phyloP scores from a whole-genome alignment of 1,140 invertebrate species.

The Rhyacophila brunnea region DNA sequence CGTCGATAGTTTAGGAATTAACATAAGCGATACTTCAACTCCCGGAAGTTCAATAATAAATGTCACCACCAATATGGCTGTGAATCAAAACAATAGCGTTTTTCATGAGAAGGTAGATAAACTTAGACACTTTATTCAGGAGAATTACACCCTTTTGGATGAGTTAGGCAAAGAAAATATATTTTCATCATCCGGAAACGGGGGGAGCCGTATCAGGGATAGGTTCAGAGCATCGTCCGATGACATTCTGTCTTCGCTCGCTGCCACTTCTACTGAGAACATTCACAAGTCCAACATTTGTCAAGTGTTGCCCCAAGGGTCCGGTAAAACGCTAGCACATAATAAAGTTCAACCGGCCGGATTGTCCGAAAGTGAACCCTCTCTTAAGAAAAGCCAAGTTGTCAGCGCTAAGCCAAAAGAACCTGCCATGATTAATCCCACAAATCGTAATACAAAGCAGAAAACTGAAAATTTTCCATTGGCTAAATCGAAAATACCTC shows the following conservation, averaged over 20 bases:
- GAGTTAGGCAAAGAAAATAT: constrained; percentile 26
- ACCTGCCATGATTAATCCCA: too few relatives aligned
- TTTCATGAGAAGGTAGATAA: constrained; percentile 42
- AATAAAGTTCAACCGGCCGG: too few relatives aligned
- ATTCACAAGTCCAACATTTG: background rate
- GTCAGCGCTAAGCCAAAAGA: too few relatives aligned
- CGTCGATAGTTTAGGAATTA: constrained; percentile 51
- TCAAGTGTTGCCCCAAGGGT: too few relatives aligned
- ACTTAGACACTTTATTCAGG: constrained; percentile 40
- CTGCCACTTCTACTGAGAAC: background rate
- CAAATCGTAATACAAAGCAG: too few relatives aligned
- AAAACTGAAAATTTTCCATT: too few relatives aligned
- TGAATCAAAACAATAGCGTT: constrained; percentile 37
- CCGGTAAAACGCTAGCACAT: too few relatives aligned
- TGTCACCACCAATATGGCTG: constrained; percentile 40
- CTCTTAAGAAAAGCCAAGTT: too few relatives aligned
- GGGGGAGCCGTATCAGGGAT: too few relatives aligned
- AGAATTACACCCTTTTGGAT: constrained; percentile 40
- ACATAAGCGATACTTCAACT: constrained; percentile 54
- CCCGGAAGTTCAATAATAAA: constrained; percentile 54
- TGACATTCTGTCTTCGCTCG: too few relatives aligned
- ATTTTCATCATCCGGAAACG: constrained; percentile 5
- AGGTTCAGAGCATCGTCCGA: background rate
- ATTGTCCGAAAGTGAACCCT: too few relatives aligned
- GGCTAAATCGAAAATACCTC: too few relatives aligned